These are phyloP conservation scores for Dicyrtomina minuta DNA, from an alignment of 2,888 invertebrate species.

Conservation along the genomic window DNA sequence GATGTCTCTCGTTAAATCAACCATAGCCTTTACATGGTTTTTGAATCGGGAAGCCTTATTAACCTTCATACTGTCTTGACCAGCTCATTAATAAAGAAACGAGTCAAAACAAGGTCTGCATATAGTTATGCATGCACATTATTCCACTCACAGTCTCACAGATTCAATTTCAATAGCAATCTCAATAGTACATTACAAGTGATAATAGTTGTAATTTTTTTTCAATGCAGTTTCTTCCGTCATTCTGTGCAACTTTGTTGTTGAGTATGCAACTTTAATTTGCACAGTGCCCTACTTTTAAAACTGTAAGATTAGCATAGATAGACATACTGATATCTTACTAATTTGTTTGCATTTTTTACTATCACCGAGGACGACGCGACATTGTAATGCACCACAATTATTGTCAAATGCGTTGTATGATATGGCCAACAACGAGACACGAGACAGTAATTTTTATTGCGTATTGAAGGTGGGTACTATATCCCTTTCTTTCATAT, in stretches of 20 bases:
- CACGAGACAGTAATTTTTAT: too few species aligned
- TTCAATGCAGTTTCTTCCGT: neutral
- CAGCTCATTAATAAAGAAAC: constrained; percentile 20
- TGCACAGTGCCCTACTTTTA: constrained; percentile 4
- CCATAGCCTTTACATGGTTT: constrained; percentile 23
- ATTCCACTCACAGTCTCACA: neutral
- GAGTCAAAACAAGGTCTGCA: constrained; percentile 30
- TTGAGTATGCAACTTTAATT: constrained; percentile 5
- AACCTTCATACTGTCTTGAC: constrained; percentile 3
- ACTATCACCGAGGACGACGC: too few species aligned
- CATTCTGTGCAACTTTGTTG: neutral
- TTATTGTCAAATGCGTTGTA: too few species aligned
- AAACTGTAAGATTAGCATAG: too few species aligned
- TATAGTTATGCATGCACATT: neutral
- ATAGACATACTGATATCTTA: too few species aligned
- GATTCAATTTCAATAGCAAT: neutral
- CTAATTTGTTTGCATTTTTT: too few species aligned
- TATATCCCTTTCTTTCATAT: too few species aligned
- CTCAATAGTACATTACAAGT: too few species aligned
- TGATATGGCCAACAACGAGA: too few species aligned
- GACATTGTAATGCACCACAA: too few species aligned
- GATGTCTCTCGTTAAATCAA: constrained; percentile 26
- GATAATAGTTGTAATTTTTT: constrained; percentile 6
- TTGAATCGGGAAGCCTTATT: constrained; percentile 17
- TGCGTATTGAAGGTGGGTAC: too few species aligned